Evolutionary conservation across 2,113 vertebrate species (phyloP).

Genomic region (Microtus pennsylvanicus): DNA sequence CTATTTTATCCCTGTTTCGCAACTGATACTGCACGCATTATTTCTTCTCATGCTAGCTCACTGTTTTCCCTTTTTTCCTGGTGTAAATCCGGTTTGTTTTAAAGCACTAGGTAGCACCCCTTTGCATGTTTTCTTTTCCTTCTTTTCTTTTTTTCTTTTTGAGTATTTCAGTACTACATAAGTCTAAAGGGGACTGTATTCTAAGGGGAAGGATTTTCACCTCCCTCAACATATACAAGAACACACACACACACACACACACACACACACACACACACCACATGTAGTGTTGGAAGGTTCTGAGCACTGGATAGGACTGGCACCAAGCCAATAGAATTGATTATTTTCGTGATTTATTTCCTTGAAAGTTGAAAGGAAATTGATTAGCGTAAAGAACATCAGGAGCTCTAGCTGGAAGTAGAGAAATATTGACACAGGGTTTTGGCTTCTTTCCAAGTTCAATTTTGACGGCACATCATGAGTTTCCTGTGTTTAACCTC

Average conservation of each 20-base stretch:
- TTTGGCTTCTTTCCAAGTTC: slow-evolving; percentile 55
- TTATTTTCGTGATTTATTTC: slow-evolving; percentile 53
- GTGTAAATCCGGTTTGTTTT: neutral
- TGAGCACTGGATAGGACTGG: neutral
- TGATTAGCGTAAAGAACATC: slow-evolving; percentile 50
- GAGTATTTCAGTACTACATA: neutral
- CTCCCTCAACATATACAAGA: neutral
- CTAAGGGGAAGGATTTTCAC: neutral
- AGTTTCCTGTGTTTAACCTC: slow-evolving; percentile 30
- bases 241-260: neutral
- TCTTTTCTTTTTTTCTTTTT: neutral
- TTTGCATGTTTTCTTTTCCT: neutral
- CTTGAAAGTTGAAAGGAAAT: slow-evolving; percentile 49
- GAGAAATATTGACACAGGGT: slow-evolving; percentile 19
- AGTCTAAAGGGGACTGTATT: neutral
- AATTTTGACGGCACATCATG: slow-evolving; percentile 55
- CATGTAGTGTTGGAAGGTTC: neutral
- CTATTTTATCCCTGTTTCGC: neutral
- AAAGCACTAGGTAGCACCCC: neutral
- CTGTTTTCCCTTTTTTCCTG: neutral
- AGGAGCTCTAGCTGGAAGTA: neutral
- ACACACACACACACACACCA: rapidly evolving
- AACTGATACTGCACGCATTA: neutral
- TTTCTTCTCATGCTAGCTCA: neutral
- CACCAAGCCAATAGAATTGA: slow-evolving; percentile 15